phyloP scores from a whole-genome alignment of 2,113 vertebrate species.

The Anas platyrhynchos region DNA sequence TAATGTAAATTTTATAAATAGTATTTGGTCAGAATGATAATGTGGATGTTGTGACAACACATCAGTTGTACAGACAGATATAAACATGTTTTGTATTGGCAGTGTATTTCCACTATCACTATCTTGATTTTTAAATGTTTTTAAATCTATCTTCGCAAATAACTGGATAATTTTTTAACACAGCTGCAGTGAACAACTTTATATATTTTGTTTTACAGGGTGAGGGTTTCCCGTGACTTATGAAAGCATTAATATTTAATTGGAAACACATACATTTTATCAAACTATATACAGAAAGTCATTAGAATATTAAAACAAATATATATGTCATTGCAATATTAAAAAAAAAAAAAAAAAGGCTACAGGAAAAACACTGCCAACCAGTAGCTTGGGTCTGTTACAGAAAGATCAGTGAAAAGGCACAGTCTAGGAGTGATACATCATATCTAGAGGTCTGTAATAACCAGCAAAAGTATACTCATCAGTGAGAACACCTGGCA shows the following conservation, averaged over 20 bases:
- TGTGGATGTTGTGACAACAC: background rate
- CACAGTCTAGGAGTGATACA: background rate
- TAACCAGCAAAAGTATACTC: background rate
- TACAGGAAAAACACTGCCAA: background rate
- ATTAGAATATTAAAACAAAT: background rate
- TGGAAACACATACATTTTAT: background rate
- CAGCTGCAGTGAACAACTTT: background rate
- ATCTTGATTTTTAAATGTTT: background rate
- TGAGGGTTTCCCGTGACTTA: background rate
- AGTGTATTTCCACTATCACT: background rate
- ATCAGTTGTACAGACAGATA: conserved; percentile 6
- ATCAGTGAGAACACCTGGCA: background rate
- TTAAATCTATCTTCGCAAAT: background rate
- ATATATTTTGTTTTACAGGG: background rate
- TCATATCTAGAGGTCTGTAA: background rate
- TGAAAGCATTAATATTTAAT: background rate
- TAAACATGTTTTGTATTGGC: background rate
- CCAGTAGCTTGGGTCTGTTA: background rate
- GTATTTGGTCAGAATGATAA: background rate
- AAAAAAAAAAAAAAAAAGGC: background rate
- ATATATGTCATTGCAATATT: background rate
- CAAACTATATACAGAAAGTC: background rate
- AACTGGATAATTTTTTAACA: background rate
- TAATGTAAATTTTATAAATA: background rate
- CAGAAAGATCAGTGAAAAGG: background rate